phyloP scores from a whole-genome alignment of 2,113 vertebrate genomes.

The Coturnix japonica region DNA sequence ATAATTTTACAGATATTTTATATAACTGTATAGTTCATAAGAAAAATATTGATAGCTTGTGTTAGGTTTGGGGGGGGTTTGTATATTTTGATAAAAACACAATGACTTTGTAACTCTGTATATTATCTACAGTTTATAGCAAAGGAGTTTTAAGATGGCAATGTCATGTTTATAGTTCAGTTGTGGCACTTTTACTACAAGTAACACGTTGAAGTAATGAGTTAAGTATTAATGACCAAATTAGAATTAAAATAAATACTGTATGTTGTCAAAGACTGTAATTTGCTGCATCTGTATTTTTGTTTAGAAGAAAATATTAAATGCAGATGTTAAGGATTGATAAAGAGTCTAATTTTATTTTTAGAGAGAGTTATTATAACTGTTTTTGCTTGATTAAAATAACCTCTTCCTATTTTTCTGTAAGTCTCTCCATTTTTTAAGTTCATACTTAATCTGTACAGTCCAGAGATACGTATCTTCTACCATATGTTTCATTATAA shows the following conservation, averaged over 20 bases:
- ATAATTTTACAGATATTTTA: slow-evolving; percentile 86
- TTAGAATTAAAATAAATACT: slow-evolving; percentile 75
- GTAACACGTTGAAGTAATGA: slow-evolving; percentile 75
- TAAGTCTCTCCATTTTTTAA: slow-evolving; percentile 68
- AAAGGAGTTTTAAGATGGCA: slow-evolving; percentile 81
- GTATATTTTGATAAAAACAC: slow-evolving; percentile 83
- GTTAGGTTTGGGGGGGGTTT: slow-evolving; percentile 80
- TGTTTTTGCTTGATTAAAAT: slow-evolving; percentile 81
- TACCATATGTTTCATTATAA: background rate
- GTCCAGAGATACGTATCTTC: background rate
- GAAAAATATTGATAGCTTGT: slow-evolving; percentile 78
- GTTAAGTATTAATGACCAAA: slow-evolving; percentile 77
- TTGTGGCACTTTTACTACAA: slow-evolving; percentile 78
- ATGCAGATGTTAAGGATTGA: slow-evolving; percentile 81
- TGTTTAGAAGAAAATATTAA: slow-evolving; percentile 82
- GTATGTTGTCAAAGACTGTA: slow-evolving; percentile 77
- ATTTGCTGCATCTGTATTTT: slow-evolving; percentile 82
- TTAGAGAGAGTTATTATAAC: slow-evolving; percentile 78
- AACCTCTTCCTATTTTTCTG: slow-evolving; percentile 74
- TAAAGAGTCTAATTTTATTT: slow-evolving; percentile 82
- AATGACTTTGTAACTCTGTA: slow-evolving; percentile 83
- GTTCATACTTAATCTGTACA: background rate
- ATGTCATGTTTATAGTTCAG: slow-evolving; percentile 78
- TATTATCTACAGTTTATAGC: slow-evolving; percentile 84
- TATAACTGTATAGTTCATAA: slow-evolving; percentile 82